Evolutionary conservation across 2,113 vertebrate species (phyloP).

Genomic region (Anoura caudifer): DNA sequence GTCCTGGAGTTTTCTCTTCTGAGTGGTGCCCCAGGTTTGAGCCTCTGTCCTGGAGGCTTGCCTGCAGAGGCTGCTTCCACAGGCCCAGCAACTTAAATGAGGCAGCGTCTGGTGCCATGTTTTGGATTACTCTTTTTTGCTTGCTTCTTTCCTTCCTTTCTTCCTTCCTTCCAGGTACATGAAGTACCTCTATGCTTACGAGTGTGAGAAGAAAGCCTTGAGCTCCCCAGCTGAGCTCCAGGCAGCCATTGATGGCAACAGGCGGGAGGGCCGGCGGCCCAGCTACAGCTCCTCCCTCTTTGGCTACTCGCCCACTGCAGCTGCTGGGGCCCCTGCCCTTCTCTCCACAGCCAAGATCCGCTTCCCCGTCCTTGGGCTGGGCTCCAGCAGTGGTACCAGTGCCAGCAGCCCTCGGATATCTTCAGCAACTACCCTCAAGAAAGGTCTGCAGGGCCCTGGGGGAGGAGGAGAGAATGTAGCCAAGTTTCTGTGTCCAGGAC

Average conservation of each 20-base stretch:
- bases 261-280: constrained; percentile 93
- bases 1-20: neutral
- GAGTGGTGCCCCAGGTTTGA: neutral
- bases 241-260: constrained; percentile 96
- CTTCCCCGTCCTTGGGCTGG: constrained; percentile 83
- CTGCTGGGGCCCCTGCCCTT: constrained; percentile 75
- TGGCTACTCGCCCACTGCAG: constrained; percentile 83
- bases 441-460: constrained; percentile 78
- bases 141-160: neutral
- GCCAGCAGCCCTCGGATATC: constrained; percentile 83
- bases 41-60: neutral
- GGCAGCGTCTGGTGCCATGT: neutral
- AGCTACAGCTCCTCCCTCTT: constrained; percentile 95
- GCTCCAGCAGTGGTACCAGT: constrained; percentile 70
- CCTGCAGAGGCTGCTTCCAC: neutral
- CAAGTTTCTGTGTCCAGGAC: neutral
- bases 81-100: neutral
- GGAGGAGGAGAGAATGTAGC: neutral
- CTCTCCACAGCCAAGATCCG: constrained; percentile 88
- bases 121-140: neutral
- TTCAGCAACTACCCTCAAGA: constrained; percentile 85
- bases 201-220: constrained; percentile 96
- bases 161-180: constrained; percentile 82
- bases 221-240: constrained; percentile 96
- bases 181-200: constrained; percentile 98